Conservation (phyloP, 1,140 invertebrate species). For the Agrypnia vestita region DNA sequence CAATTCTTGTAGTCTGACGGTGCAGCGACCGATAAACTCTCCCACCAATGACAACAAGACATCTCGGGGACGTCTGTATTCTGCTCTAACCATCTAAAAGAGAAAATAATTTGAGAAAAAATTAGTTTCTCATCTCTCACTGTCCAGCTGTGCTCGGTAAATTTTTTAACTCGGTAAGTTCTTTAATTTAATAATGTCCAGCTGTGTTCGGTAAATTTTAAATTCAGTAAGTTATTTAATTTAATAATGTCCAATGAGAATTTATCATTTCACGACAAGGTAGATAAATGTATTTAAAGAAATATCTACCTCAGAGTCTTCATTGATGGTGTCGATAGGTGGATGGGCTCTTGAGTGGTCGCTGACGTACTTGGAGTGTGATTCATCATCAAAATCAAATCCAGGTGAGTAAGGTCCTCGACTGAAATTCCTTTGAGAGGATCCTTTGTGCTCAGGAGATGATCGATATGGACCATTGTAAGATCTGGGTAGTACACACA, state of each 20-base stretch:
- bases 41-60: constrained; percentile 92
- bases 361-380: constrained; percentile 87
- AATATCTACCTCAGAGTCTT: constrained; percentile 82
- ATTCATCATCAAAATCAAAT: constrained; percentile 91
- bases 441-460: constrained; percentile 90
- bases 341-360: constrained; percentile 78
- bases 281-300: background rate
- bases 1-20: constrained; percentile 83
- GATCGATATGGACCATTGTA: constrained; percentile 93
- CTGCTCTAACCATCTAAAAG: constrained; percentile 81
- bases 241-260: background rate
- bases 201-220: no score
- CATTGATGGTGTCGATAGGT: constrained; percentile 71
- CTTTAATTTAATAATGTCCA: no score
- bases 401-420: constrained; percentile 84
- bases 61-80: constrained; percentile 94
- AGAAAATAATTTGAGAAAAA: background rate
- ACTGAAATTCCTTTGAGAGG: constrained; percentile 86
- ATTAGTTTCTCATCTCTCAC: no score
- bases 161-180: no score
- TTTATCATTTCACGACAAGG: background rate
- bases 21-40: constrained; percentile 91
- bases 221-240: no score
- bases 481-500: constrained; percentile 74
- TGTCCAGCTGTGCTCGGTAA: no score